A percentile compares a stretch with the other conserved stretches of the same genome.
These are phyloP conservation scores for Sarcoramphus papa DNA, from an alignment of 2,797 vertebrate genomes.

Conservation along the genomic window DNA sequence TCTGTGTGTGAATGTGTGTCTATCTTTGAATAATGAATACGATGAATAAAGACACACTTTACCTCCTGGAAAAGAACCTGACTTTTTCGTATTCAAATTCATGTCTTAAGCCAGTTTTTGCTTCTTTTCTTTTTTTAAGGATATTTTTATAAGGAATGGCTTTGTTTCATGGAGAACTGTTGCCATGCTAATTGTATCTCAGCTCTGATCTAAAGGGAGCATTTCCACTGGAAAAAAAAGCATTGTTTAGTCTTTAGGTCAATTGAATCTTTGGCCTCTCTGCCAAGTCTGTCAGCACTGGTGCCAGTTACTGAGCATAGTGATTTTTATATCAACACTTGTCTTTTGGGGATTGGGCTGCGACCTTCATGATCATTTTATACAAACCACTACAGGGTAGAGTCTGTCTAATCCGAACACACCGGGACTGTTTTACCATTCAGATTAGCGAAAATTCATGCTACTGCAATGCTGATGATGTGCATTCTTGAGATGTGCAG, in stretches of 20 bases:
- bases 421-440: background rate
- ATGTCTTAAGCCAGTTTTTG: background rate
- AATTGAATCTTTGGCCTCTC: slow-evolving; percentile 10
- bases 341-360: background rate
- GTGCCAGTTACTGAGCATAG: background rate
- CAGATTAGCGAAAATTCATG: background rate
- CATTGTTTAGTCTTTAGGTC: slow-evolving; percentile 25
- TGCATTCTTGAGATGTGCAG: background rate
- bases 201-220: background rate
- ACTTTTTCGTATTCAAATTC: background rate
- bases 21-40: background rate
- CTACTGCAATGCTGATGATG: background rate
- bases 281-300: background rate
- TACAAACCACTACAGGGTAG: background rate
- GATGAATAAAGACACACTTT: background rate
- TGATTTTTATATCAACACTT: background rate
- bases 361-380: background rate
- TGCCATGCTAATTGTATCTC: background rate
- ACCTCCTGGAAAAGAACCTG: background rate
- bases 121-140: background rate
- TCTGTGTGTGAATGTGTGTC: background rate
- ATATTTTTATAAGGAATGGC: background rate
- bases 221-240: background rate
- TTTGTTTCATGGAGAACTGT: background rate
- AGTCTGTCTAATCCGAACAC: background rate